phyloP scores from a whole-genome alignment of 2,888 invertebrate species.

The Latrodectus hesperus region DNA sequence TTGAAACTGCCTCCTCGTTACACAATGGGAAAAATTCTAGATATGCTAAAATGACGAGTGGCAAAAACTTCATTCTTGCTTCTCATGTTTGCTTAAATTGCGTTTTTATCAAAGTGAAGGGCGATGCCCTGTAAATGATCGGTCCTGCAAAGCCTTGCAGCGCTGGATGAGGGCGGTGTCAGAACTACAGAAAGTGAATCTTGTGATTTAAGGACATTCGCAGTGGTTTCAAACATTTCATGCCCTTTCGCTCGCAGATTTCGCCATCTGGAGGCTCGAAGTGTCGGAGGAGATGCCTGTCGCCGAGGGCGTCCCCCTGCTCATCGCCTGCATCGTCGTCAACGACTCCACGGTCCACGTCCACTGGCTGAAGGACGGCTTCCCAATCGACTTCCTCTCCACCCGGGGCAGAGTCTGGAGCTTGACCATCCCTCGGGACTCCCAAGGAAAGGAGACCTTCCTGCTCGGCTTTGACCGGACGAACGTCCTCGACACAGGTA shows the following conservation, averaged over 20 bases:
- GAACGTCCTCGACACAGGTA: constrained; percentile 30
- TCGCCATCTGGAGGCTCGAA: constrained; percentile 23
- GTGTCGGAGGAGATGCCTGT: constrained; percentile 43
- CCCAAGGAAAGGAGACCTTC: neutral
- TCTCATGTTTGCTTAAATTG: no score
- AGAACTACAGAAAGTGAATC: no score
- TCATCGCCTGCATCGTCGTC: constrained; percentile 29
- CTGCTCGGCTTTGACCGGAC: constrained; percentile 41
- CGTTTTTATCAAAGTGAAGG: no score
- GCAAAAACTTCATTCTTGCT: no score
- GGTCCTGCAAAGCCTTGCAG: no score
- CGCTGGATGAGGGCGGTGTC: no score
- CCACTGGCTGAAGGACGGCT: constrained; percentile 31
- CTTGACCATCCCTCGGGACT: constrained; percentile 29
- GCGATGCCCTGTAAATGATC: no score
- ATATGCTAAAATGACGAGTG: no score
- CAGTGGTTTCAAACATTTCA: no score
- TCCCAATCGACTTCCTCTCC: neutral
- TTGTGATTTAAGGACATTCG: no score
- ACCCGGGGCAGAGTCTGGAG: constrained; percentile 21
- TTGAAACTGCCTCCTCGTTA: no score
- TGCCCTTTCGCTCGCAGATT: neutral
- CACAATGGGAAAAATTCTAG: no score
- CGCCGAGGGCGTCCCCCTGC: constrained; percentile 21
- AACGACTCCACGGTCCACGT: neutral